Evolutionary conservation across 2,797 vertebrate species (phyloP).

Genomic region (Iguana delicatissima): DNA sequence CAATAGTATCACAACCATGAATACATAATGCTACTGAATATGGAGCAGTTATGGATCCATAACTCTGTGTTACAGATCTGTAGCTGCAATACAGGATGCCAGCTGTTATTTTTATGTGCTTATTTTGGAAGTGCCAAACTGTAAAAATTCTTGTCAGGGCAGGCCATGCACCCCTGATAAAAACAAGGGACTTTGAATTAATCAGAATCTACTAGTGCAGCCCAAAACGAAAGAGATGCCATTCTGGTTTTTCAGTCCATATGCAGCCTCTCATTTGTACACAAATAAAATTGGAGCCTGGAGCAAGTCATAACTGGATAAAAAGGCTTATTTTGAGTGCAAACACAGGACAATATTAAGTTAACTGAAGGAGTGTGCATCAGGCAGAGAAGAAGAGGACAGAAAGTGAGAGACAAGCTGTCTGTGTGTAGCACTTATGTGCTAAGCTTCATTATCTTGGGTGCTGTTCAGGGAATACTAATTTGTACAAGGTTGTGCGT

Average conservation of each 20-base stretch:
- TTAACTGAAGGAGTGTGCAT: background rate
- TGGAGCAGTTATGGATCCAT: too few relatives aligned
- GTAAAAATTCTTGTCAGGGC: background rate
- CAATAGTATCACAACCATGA: too few relatives aligned
- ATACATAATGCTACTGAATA: too few relatives aligned
- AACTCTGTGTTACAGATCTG: too few relatives aligned
- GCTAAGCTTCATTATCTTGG: constrained; percentile 24
- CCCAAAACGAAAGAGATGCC: background rate
- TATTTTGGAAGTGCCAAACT: background rate
- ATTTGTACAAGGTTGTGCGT: constrained; percentile 17
- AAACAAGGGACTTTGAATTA: background rate
- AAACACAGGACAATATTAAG: background rate
- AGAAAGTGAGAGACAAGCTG: background rate
- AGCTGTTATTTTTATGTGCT: background rate
- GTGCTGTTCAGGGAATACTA: constrained; percentile 31
- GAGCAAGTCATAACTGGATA: background rate
- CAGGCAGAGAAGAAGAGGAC: too few relatives aligned
- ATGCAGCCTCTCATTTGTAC: background rate
- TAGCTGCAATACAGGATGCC: too few relatives aligned
- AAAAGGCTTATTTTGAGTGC: background rate
- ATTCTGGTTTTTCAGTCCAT: background rate
- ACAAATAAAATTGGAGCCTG: constrained; percentile 2
- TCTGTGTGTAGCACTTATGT: background rate
- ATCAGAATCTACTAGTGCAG: background rate
- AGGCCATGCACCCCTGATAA: background rate